phyloP scores from a whole-genome alignment of 2,888 invertebrate species.

The Pandemis corylana region DNA sequence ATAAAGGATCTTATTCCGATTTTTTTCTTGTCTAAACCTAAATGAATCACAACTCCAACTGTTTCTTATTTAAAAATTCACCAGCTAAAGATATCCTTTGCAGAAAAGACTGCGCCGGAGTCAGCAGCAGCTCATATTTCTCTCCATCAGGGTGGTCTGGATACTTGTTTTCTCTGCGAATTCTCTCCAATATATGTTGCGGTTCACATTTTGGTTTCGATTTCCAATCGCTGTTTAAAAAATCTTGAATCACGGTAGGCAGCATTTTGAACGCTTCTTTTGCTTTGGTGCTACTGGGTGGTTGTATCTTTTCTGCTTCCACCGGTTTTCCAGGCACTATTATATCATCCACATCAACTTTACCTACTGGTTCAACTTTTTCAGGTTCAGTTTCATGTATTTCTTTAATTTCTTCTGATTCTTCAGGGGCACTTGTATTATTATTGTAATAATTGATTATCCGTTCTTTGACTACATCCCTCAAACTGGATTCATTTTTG shows the following conservation, averaged over 20 bases:
- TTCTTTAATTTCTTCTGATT: slow-evolving; percentile 42
- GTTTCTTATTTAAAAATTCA: slow-evolving; percentile 87
- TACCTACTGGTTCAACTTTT: slow-evolving; percentile 45
- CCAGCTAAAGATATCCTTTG: slow-evolving; percentile 92
- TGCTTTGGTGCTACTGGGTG: slow-evolving; percentile 68
- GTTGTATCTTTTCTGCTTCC: slow-evolving; percentile 56
- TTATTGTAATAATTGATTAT: slow-evolving; percentile 65
- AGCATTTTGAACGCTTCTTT: slow-evolving; percentile 76
- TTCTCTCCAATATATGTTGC: slow-evolving; percentile 88
- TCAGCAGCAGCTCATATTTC: slow-evolving; percentile 89
- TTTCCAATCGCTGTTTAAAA: slow-evolving; percentile 80
- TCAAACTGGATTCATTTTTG: slow-evolving; percentile 66
- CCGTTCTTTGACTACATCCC: slow-evolving; percentile 69
- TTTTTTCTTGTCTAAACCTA: slow-evolving; percentile 10
- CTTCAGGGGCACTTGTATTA: slow-evolving; percentile 50
- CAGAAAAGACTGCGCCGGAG: slow-evolving; percentile 92
- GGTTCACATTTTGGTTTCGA: slow-evolving; percentile 87
- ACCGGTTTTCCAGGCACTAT: slow-evolving; percentile 61
- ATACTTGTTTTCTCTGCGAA: slow-evolving; percentile 86
- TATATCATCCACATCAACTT: slow-evolving; percentile 75
- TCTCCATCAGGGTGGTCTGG: slow-evolving; percentile 85
- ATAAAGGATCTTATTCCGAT: not conserved
- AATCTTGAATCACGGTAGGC: slow-evolving; percentile 85
- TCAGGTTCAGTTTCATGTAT: slow-evolving; percentile 37
- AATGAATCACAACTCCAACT: slow-evolving; percentile 62